phyloP scores from a whole-genome alignment of 2,113 vertebrate species.

The Suricata suricatta region DNA sequence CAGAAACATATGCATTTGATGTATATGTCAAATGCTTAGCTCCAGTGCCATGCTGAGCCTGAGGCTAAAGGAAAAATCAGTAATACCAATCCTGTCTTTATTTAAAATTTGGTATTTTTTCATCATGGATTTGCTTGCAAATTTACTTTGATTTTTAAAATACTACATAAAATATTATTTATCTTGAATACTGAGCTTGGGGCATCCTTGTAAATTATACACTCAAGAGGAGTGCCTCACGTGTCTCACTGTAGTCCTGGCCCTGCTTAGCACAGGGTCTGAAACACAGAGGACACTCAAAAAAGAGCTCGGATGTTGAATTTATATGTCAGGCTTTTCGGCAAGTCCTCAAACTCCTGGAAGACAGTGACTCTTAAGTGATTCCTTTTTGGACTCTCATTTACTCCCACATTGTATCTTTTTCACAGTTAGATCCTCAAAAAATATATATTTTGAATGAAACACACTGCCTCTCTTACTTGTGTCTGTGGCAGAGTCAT shows the following conservation, averaged over 20 bases:
- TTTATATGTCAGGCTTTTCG: background rate
- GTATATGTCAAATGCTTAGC: slow-evolving; percentile 9
- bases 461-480: slow-evolving; percentile 10
- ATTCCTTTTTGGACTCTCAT: background rate
- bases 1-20: slow-evolving; percentile 35
- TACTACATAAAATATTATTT: background rate
- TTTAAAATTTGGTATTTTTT: slow-evolving; percentile 22
- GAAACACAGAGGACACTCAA: background rate
- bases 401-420: background rate
- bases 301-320: background rate
- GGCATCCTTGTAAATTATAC: background rate
- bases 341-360: background rate
- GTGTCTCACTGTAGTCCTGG: background rate
- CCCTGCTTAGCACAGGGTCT: background rate
- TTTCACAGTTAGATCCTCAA: background rate
- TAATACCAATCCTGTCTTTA: background rate
- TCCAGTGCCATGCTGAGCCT: background rate
- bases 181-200: background rate
- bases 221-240: background rate
- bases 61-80: slow-evolving; percentile 44
- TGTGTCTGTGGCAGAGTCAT: background rate
- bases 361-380: background rate
- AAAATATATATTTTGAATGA: background rate
- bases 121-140: background rate
- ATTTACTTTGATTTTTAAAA: slow-evolving; percentile 2